Percentiles rank a stretch among this genome's conserved stretches.
Conservation (phyloP, 2,888 invertebrate species). For the Ornithoptera alexandrae region DNA sequence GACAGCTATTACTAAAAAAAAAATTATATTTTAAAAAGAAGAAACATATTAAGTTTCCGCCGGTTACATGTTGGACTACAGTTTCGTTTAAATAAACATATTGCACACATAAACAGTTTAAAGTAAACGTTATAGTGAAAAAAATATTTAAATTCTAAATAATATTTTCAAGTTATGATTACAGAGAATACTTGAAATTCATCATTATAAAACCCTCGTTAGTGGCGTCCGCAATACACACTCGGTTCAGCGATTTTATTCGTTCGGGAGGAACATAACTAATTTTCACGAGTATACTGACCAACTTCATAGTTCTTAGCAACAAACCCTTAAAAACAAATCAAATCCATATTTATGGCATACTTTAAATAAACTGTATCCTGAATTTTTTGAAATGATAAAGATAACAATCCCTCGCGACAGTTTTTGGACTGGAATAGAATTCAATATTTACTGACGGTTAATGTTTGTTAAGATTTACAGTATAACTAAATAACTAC, state of each 20-base stretch:
- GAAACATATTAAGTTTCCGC: background rate
- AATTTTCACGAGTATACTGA: constrained; percentile 52
- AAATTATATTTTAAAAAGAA: background rate
- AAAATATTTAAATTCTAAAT: constrained; percentile 23
- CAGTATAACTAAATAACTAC: too few relatives aligned
- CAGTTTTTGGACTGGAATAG: background rate
- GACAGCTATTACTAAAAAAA: background rate
- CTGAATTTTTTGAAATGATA: background rate
- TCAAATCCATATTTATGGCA: constrained; percentile 19
- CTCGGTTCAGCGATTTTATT: constrained; percentile 64
- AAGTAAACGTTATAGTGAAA: constrained; percentile 8
- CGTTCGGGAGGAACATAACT: constrained; percentile 49
- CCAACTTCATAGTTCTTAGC: constrained; percentile 41
- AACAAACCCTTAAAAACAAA: constrained; percentile 14
- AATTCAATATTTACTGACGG: too few relatives aligned
- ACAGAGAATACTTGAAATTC: constrained; percentile 56
- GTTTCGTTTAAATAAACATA: background rate
- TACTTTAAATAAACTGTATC: background rate
- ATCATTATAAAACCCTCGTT: constrained; percentile 66
- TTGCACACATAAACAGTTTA: constrained; percentile 7
- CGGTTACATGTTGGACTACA: too few relatives aligned
- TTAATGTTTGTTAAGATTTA: too few relatives aligned
- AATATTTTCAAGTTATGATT: constrained; percentile 36
- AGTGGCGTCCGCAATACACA: constrained; percentile 68
- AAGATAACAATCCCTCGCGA: background rate